Conservation (phyloP, 2,888 invertebrate species). For the Lypha dubia region DNA sequence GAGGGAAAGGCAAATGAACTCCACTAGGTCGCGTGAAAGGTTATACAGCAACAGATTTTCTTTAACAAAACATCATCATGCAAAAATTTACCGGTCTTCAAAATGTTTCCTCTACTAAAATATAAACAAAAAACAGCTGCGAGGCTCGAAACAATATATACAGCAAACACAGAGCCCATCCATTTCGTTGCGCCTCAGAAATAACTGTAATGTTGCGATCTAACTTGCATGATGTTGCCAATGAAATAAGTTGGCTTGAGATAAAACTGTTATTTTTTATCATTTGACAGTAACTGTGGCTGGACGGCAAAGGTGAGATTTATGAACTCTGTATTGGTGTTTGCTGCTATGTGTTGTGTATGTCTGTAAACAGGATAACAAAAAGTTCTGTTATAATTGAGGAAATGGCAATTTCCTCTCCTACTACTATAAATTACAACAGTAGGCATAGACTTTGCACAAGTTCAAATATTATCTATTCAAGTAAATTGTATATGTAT, state of each 20-base stretch:
- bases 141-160: conserved; percentile 13
- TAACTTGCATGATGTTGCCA: conserved; percentile 53
- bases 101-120: conserved; percentile 29
- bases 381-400: conserved; percentile 69
- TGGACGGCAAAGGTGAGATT: conserved; percentile 26
- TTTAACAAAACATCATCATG: conserved; percentile 9
- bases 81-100: conserved; percentile 15
- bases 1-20: conserved; percentile 55
- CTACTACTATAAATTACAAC: conserved; percentile 25
- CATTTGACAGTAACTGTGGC: background rate
- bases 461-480: conserved; percentile 34
- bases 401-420: conserved; percentile 73
- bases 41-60: conserved; percentile 55
- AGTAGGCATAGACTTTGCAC: conserved; percentile 28
- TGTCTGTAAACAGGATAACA: conserved; percentile 45
- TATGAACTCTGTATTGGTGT: conserved; percentile 8
- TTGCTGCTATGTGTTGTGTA: background rate
- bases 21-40: background rate
- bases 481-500: background rate
- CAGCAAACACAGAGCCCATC: background rate
- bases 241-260: conserved; percentile 7
- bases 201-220: conserved; percentile 35
- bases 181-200: background rate
- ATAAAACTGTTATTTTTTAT: background rate
- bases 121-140: conserved; percentile 75